Evolutionary conservation across 2,797 vertebrate genomes (phyloP).

Genomic region (Paedocypris micromegethes): DNA sequence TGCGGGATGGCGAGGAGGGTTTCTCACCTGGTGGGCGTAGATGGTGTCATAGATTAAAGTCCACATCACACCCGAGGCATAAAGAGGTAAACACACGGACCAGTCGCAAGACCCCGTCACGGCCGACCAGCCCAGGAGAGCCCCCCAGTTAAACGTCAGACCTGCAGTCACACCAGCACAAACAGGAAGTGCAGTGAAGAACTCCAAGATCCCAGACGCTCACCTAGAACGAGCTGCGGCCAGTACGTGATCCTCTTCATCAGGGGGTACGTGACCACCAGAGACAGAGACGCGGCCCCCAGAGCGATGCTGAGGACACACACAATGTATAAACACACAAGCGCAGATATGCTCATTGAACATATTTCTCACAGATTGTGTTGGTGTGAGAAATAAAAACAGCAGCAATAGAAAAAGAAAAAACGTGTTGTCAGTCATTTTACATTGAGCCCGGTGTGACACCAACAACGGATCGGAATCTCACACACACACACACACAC

Average conservation of each 20-base stretch:
- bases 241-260: conserved; percentile 97
- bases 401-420: too few species aligned
- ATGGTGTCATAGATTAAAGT: conserved; percentile 94
- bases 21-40: conserved; percentile 91
- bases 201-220: conserved; percentile 11
- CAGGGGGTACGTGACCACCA: conserved; percentile 86
- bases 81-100: conserved; percentile 88
- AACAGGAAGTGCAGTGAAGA: background rate
- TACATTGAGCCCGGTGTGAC: too few species aligned
- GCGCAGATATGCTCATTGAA: too few species aligned
- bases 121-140: conserved; percentile 91
- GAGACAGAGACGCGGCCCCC: conserved; percentile 81
- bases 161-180: conserved; percentile 60
- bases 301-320: conserved; percentile 74
- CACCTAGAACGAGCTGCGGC: conserved; percentile 90
- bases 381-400: too few species aligned
- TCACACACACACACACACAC: too few species aligned
- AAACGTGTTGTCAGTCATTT: too few species aligned
- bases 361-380: too few species aligned
- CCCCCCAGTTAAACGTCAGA: conserved; percentile 92
- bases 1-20: background rate
- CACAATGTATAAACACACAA: too few species aligned
- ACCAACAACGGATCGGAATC: too few species aligned
- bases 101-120: conserved; percentile 84
- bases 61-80: conserved; percentile 93